Evolutionary conservation across 2,888 invertebrate species (phyloP).

Genomic region (Drosophila mimica): DNA sequence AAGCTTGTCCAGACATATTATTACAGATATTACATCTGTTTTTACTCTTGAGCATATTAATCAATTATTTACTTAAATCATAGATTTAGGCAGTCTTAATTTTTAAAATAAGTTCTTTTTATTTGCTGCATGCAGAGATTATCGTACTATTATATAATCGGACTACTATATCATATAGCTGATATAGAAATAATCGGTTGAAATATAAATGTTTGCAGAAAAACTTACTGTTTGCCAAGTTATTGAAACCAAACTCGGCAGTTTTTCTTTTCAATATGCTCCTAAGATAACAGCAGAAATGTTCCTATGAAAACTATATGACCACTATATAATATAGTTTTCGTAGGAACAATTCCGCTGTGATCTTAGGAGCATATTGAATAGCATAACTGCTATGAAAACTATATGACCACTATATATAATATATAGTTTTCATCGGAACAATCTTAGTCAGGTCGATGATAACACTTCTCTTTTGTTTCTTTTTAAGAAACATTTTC

Average conservation of each 20-base stretch:
- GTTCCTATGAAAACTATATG: not conserved
- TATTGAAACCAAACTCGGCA: not conserved
- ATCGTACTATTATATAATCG: too few species aligned
- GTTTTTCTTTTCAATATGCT: too few species aligned
- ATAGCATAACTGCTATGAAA: not conserved
- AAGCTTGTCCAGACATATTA: not conserved
- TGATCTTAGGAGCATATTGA: too few species aligned
- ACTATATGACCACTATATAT: not conserved
- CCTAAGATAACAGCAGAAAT: not conserved
- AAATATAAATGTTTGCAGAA: not conserved
- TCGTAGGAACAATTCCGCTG: too few species aligned
- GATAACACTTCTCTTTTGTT: not conserved
- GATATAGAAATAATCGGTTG: not conserved
- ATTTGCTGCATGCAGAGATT: not conserved
- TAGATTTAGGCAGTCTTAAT: not conserved
- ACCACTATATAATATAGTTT: not conserved
- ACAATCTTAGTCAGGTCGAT: too few species aligned
- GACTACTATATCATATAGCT: not conserved
- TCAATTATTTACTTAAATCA: not conserved
- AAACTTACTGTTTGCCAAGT: not conserved
- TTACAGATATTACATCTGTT: not conserved
- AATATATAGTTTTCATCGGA: too few species aligned
- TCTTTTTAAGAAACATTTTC: not conserved
- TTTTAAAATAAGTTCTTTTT: not conserved
- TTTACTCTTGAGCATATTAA: not conserved